Conservation (phyloP, 2,888 invertebrate species). For the Pterostichus niger region DNA sequence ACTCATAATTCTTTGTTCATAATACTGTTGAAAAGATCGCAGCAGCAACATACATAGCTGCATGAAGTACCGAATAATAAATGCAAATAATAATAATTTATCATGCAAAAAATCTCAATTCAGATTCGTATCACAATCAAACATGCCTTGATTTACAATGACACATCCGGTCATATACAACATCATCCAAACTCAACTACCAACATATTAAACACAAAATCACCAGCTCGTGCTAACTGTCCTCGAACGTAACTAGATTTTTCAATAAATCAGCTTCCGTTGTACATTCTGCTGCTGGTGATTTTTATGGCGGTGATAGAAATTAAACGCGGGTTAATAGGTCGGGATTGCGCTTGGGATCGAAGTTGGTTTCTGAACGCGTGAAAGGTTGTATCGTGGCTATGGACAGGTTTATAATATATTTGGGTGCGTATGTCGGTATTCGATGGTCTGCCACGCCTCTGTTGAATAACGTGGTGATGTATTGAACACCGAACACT, state of each 20-base stretch:
- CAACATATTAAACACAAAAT: constrained; percentile 42
- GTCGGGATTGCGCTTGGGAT: neutral
- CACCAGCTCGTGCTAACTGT: constrained; percentile 3
- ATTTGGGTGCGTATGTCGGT: constrained; percentile 13
- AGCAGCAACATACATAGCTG: no score
- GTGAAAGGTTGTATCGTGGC: no score
- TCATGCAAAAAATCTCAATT: constrained; percentile 34
- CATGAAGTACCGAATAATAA: no score
- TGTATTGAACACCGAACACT: neutral
- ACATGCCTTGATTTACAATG: constrained; percentile 26
- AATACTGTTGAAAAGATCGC: neutral
- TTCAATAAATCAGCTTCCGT: constrained; percentile 36
- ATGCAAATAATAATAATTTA: constrained; percentile 11
- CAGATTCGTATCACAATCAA: constrained; percentile 35
- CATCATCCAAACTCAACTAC: neutral
- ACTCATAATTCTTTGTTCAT: neutral
- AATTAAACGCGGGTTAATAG: constrained; percentile 13
- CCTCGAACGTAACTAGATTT: constrained; percentile 26
- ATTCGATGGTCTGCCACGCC: neutral
- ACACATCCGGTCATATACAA: constrained; percentile 18
- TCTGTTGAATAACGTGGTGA: constrained; percentile 5
- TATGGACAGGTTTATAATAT: constrained; percentile 10
- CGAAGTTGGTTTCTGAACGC: no score
- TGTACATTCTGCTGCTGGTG: constrained; percentile 13
- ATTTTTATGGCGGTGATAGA: constrained; percentile 25